phyloP scores from a whole-genome alignment of 1,140 invertebrate species.

The Lethrus apterus region DNA sequence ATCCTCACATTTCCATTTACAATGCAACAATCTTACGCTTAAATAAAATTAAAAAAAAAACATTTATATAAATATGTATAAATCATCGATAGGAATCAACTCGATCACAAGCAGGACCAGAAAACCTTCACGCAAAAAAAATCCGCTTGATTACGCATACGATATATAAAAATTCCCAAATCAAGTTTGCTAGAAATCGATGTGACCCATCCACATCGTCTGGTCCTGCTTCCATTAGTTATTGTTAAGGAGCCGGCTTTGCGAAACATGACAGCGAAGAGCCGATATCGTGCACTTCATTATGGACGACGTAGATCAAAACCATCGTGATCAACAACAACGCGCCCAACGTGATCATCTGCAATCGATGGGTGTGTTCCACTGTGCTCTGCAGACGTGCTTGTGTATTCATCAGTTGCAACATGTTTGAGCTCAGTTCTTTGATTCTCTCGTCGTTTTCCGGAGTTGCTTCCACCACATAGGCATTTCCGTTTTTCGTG shows the following conservation, averaged over 20 bases:
- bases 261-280: slow-evolving; percentile 6
- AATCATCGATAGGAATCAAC: no score
- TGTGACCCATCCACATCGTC: neutral
- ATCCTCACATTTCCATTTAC: no score
- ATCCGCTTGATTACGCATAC: no score
- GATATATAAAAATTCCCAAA: slow-evolving; percentile 10
- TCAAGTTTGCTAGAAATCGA: neutral
- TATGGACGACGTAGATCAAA: slow-evolving; percentile 17
- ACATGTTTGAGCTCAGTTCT: slow-evolving; percentile 21
- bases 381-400: slow-evolving; percentile 24
- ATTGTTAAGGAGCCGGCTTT: slow-evolving; percentile 2
- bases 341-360: slow-evolving; percentile 24
- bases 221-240: slow-evolving; percentile 1
- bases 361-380: slow-evolving; percentile 24
- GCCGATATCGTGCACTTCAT: neutral
- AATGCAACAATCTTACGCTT: no score
- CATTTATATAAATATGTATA: no score
- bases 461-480: neutral
- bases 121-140: no score
- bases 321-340: slow-evolving; percentile 24
- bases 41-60: no score
- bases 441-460: slow-evolving; percentile 21
- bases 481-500: slow-evolving; percentile 27
- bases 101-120: no score
- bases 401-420: slow-evolving; percentile 25